Base-by-base conservation (phyloP, 2,888 invertebrate genomes). In the Sinhomidia bicolor region DNA sequence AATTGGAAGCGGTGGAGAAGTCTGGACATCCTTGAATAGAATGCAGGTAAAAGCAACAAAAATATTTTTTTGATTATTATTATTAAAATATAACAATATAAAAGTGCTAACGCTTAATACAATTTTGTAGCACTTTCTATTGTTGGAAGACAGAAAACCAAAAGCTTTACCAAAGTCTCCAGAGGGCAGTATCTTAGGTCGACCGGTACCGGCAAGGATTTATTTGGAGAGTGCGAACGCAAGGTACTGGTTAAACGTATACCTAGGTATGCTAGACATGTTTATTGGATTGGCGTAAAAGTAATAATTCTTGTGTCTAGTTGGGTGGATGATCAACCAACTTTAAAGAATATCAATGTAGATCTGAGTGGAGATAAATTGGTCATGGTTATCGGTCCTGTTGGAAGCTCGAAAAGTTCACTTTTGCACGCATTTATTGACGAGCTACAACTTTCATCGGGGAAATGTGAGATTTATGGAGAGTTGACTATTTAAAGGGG, bases 291-390 rank as follows among this genome's bases (percentile, higher is more conserved):
- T n/a, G n/a, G n/a, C n/a, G 26, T 17, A 68, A 68, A 20, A 36
- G 7, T n/a, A 14, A 10, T 2, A 51, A 68, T 29, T 44, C 68
- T 12, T 65, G 9, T 54, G 65, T 79, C 2, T 26, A 91, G 92
- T 54, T 91, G 91, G n/a, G n/a, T n/a, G 91, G 82, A 29, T n/a
- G 84, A 90, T 6, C 60, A 54, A 7, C 60, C 82, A 29, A 96
- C 96, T 0, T 94, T 97, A 17, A 95, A 95, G 0, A 95, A 96
- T 90, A 94, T 97, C 0, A 96, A 95, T 89, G 94, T 97, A 81
- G 95, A 95, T 0, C 95, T 96, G 26, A 95, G 95, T 90, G 95
- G 95, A 7, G 95, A 95, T 90, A 95, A 95, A 92, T 93, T 96
- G 32, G 94, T 94, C 6, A 85, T 89, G 93, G 94, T 93, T 23